Evolutionary conservation across 2,888 invertebrate genomes (phyloP).

Genomic region (Drosophila tripunctata): DNA sequence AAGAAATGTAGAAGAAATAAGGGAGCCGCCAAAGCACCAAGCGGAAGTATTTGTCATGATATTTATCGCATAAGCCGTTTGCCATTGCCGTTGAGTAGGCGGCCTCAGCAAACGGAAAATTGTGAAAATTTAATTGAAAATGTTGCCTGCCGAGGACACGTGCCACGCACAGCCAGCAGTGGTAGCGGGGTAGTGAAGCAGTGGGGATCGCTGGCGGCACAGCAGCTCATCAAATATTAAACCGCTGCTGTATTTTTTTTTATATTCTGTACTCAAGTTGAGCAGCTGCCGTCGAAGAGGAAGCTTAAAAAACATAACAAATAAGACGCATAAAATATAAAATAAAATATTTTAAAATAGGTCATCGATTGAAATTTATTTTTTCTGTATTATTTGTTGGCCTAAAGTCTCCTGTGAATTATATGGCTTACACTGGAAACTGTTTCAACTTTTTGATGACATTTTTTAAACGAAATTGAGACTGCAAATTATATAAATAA

Average conservation of each 20-base stretch:
- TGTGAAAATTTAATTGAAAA: slow-evolving; percentile 78
- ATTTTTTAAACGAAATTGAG: neutral
- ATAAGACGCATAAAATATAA: slow-evolving; percentile 16
- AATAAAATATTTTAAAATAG: slow-evolving; percentile 24
- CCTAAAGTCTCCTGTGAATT: slow-evolving; percentile 16
- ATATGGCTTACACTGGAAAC: neutral
- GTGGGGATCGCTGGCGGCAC: slow-evolving; percentile 13
- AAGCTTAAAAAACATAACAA: slow-evolving; percentile 8
- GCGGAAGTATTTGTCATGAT: slow-evolving; percentile 75
- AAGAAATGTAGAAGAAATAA: neutral
- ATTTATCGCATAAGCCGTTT: slow-evolving; percentile 73
- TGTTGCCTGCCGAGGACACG: slow-evolving; percentile 40
- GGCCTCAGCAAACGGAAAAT: slow-evolving; percentile 55
- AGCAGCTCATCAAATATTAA: slow-evolving; percentile 67
- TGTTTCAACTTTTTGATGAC: neutral
- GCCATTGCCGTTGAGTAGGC: slow-evolving; percentile 53
- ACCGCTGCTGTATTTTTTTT: slow-evolving; percentile 19
- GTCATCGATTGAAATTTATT: slow-evolving; percentile 26
- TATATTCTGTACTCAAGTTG: slow-evolving; percentile 24
- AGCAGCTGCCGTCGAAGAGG: slow-evolving; percentile 45
- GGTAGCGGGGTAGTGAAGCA: neutral
- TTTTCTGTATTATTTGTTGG: neutral
- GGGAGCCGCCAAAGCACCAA: slow-evolving; percentile 33
- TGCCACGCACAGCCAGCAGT: slow-evolving; percentile 26
- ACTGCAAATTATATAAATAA: neutral